Conservation (phyloP, 2,888 invertebrate genomes). For the Pandemis corylana region DNA sequence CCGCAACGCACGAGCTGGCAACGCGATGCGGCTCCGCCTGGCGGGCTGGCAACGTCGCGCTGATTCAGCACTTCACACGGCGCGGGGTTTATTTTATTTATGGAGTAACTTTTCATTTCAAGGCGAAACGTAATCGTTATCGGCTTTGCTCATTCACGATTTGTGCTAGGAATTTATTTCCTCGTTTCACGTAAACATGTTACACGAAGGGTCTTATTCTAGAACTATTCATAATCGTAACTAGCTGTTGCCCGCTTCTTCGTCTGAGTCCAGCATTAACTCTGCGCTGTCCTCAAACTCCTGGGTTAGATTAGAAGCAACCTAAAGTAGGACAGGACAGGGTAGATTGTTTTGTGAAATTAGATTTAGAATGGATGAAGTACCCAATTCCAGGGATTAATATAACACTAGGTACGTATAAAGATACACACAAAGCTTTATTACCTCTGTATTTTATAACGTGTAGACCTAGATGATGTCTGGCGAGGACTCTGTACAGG, state of each 20-base stretch:
- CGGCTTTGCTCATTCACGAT: constrained; percentile 34
- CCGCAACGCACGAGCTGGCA: constrained; percentile 41
- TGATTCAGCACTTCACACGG: constrained; percentile 78
- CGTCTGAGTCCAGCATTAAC: too few species aligned
- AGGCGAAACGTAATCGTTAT: constrained; percentile 41
- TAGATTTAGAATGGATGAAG: too few species aligned
- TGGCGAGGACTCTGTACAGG: background rate
- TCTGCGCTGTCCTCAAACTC: too few species aligned
- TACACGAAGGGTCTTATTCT: background rate
- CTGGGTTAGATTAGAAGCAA: too few species aligned
- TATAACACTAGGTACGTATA: too few species aligned
- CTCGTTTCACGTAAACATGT: background rate
- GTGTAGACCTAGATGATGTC: background rate
- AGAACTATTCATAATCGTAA: background rate
- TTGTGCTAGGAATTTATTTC: constrained; percentile 32
- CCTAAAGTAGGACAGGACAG: too few species aligned
- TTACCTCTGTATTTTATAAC: too few species aligned
- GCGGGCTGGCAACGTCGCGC: constrained; percentile 70
- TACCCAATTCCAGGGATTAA: too few species aligned
- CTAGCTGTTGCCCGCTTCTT: background rate
- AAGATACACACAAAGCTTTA: too few species aligned
- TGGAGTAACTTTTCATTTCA: constrained; percentile 42
- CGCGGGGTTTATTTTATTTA: constrained; percentile 47
- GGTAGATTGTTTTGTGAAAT: too few species aligned
- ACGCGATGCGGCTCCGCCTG: constrained; percentile 66